Evolutionary conservation across 2,888 invertebrate genomes (phyloP).

Genomic region (Crocallis elinguaria): DNA sequence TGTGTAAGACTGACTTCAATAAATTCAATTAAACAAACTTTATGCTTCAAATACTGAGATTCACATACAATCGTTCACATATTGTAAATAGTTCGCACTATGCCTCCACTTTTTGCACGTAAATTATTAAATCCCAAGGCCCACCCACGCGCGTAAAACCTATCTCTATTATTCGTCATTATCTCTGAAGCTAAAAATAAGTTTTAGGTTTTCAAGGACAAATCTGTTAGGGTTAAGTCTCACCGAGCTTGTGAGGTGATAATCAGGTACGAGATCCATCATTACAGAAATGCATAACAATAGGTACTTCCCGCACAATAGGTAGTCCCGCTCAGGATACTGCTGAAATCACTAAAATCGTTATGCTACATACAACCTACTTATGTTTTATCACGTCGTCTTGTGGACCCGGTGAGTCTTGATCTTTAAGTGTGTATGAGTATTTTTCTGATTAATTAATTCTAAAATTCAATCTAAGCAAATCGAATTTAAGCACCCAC

Average conservation of each 20-base stretch:
- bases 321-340: too few species aligned
- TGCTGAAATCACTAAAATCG: too few species aligned
- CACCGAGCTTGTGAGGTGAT: neutral
- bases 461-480: constrained; percentile 24
- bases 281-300: too few species aligned
- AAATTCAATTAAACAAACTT: neutral
- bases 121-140: constrained; percentile 27
- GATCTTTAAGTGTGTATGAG: neutral
- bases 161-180: constrained; percentile 20
- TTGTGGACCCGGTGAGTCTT: neutral
- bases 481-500: constrained; percentile 24
- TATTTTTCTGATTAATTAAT: constrained; percentile 19
- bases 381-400: too few species aligned
- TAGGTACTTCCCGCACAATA: too few species aligned
- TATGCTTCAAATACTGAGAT: constrained; percentile 1
- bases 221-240: constrained; percentile 10
- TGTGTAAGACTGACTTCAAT: neutral
- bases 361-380: too few species aligned
- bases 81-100: constrained; percentile 30
- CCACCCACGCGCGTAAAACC: constrained; percentile 30
- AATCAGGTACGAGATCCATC: neutral
- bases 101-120: constrained; percentile 31
- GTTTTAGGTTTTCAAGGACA: constrained; percentile 22
- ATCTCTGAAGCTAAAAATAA: constrained; percentile 7
- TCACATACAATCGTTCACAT: constrained; percentile 27